These are phyloP conservation scores for Plagodis pulveraria DNA, from an alignment of 2,888 invertebrate genomes.

Conservation along the genomic window DNA sequence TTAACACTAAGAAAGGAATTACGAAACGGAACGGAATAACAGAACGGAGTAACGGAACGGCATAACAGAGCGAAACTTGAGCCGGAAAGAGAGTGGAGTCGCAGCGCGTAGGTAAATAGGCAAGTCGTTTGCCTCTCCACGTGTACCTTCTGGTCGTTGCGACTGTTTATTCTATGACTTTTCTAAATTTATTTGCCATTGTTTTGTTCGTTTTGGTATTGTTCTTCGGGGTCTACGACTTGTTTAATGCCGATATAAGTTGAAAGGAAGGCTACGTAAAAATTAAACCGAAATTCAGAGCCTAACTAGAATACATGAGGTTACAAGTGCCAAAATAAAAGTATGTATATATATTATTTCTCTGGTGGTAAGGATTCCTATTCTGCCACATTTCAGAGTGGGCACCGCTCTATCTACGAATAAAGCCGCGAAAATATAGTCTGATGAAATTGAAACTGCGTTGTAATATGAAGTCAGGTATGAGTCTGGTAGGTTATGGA, in stretches of 20 bases:
- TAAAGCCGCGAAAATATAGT: no score
- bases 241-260: constrained; percentile 39
- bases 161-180: constrained; percentile 58
- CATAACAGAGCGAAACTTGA: constrained; percentile 23
- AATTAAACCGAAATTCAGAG: constrained; percentile 10
- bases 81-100: constrained; percentile 27
- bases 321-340: no score
- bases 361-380: no score
- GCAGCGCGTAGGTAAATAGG: constrained; percentile 49
- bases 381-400: no score
- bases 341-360: no score
- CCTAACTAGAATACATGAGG: constrained; percentile 3
- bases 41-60: constrained; percentile 40
- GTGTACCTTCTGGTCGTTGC: constrained; percentile 41
- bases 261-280: constrained; percentile 27
- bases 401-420: no score
- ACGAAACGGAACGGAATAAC: constrained; percentile 50
- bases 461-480: no score
- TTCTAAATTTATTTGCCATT: constrained; percentile 62
- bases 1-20: constrained; percentile 58
- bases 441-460: no score
- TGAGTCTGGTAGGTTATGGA: no score
- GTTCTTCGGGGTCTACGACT: constrained; percentile 47
- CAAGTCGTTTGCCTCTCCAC: constrained; percentile 12
- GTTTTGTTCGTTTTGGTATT: constrained; percentile 53